phyloP scores from a whole-genome alignment of 2,113 vertebrate species.

The Passer montanus region DNA sequence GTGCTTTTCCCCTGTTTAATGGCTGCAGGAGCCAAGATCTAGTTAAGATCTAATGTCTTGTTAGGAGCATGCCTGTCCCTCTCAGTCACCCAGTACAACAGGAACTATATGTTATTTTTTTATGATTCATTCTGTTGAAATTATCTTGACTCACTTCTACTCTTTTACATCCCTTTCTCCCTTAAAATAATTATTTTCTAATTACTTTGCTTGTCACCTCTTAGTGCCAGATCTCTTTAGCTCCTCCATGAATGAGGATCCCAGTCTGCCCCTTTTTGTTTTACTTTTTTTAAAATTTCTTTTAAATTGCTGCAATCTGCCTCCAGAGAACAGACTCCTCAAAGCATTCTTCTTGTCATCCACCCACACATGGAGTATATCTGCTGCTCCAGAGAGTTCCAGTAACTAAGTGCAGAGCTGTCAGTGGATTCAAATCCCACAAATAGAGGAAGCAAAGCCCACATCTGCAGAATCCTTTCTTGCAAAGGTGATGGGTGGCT shows the following conservation, averaged over 20 bases:
- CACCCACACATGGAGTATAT: background rate
- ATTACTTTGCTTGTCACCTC: background rate
- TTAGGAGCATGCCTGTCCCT: background rate
- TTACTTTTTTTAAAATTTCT: background rate
- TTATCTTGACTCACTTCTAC: background rate
- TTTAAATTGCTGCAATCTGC: background rate
- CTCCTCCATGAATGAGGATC: background rate
- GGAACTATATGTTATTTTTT: background rate
- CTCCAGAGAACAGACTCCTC: background rate
- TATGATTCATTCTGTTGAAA: background rate
- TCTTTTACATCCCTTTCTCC: background rate
- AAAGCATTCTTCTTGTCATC: background rate
- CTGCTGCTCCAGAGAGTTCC: background rate
- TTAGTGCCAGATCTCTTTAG: background rate
- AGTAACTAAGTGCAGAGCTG: background rate
- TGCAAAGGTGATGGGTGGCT: background rate
- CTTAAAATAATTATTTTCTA: background rate
- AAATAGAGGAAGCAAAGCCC: background rate
- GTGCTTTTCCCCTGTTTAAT: background rate
- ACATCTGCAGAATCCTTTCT: background rate
- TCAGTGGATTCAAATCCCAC: background rate
- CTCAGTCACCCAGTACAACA: background rate
- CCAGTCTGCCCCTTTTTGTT: background rate
- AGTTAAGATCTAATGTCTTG: background rate
- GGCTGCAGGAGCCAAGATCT: background rate